A percentile compares a stretch with the other conserved stretches of the same genome.
phyloP scores from a whole-genome alignment of 1,140 invertebrate genomes.

The Cydia strobilella region DNA sequence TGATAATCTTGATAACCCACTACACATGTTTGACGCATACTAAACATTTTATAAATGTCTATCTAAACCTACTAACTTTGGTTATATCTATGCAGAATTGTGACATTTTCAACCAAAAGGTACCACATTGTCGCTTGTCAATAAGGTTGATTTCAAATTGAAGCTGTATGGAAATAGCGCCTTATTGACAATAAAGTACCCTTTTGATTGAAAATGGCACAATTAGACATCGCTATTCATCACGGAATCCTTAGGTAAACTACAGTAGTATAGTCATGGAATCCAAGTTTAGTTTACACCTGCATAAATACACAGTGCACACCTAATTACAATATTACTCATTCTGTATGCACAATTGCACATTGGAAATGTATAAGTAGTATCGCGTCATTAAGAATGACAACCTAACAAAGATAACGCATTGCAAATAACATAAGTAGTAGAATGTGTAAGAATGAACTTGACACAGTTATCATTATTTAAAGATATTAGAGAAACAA shows the following conservation, averaged over 20 bases:
- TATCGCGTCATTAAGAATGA: background rate
- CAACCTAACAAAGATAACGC: slow-evolving; percentile 4
- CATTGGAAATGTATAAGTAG: background rate
- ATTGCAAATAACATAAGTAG: background rate
- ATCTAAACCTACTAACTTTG: background rate
- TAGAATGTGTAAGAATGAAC: background rate
- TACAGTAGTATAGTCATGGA: background rate
- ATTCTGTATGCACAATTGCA: slow-evolving; percentile 7
- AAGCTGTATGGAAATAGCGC: too few relatives aligned
- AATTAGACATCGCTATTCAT: background rate
- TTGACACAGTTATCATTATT: too few relatives aligned
- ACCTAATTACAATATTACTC: slow-evolving; percentile 27
- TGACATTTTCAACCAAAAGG: too few relatives aligned
- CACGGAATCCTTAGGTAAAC: background rate
- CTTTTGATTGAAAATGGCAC: too few relatives aligned
- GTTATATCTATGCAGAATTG: background rate
- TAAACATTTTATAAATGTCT: background rate
- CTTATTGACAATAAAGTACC: too few relatives aligned
- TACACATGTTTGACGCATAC: too few relatives aligned
- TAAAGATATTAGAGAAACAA: too few relatives aligned
- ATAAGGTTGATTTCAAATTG: too few relatives aligned
- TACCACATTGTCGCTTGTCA: too few relatives aligned
- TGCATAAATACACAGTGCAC: slow-evolving; percentile 11
- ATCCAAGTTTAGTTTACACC: background rate
- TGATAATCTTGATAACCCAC: too few relatives aligned